Base-by-base conservation (phyloP, 2,797 vertebrate species). In the Gastrophryne carolinensis region DNA sequence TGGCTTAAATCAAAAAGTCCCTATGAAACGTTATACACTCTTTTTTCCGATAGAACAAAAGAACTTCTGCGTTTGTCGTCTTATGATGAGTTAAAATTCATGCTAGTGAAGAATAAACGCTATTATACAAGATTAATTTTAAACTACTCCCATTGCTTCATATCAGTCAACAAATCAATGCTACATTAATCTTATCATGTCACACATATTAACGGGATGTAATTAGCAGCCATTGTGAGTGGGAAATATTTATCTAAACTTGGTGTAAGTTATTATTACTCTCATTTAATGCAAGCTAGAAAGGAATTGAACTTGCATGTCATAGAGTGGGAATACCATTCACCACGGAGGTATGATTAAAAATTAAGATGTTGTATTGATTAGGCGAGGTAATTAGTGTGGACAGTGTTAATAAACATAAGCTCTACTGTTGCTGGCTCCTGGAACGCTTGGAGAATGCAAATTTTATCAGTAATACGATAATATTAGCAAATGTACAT, bases 321-420 rank as follows among this genome's bases (percentile, higher is more conserved):
- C 50, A 56, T 68, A 68, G 21, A 68, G 50, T 52, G 49, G 49
- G 64, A 67, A 67, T 37, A 53, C 64, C 64, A 37, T 73, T 29
- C 26, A 72, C 44, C 50, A 52, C 35, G 57, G 49, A 49, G 58
- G 17, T 54, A 44, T 53, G 47, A 63, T 72, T 72, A 72, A 63
- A 53, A 53, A 61, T 73, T 21, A 54, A 63, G 58, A 64, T 32
- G 24, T 37, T 23, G 60, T 73, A 73, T 73, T 73, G 71, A 73
- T 73, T 63, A 73, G 49, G 58, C 1, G 17, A 56, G 71, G 39
- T 64, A 73, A 73, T 73, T 63, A 32, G 71, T 54, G 71, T 41
- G 61, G 71, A 64, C 60, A 32, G 32, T 53, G 60, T 64, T 73
- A 64, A 73, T 73, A 63, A 73, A 73, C 53, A 58, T 32, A 64